phyloP scores from a whole-genome alignment of 2,113 vertebrate species.

The Diglossa brunneiventris region DNA sequence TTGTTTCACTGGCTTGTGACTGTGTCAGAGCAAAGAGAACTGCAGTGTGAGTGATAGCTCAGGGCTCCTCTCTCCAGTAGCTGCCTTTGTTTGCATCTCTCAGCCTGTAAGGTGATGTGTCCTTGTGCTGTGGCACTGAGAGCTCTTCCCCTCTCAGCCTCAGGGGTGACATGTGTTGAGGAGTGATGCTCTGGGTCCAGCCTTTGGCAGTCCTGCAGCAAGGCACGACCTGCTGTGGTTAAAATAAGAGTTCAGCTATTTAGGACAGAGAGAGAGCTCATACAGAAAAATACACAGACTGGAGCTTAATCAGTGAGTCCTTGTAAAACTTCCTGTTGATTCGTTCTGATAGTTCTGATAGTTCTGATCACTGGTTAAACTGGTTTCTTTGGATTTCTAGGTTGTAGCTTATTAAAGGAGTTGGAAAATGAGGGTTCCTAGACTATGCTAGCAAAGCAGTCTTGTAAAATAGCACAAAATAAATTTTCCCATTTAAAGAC shows the following conservation, averaged over 20 bases:
- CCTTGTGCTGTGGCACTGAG: neutral
- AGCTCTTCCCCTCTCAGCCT: neutral
- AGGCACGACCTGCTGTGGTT: neutral
- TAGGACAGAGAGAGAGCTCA: neutral
- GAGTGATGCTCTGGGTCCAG: rapidly evolving
- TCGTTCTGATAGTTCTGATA: too few relatives aligned
- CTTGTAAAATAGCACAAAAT: neutral
- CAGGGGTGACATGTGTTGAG: rapidly evolving
- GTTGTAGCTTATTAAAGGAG: neutral
- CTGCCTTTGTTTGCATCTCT: neutral
- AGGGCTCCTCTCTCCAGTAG: neutral
- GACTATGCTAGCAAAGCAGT: neutral
- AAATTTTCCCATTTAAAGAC: neutral
- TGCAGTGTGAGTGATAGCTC: neutral
- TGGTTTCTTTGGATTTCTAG: neutral
- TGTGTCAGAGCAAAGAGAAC: neutral
- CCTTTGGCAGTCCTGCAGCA: neutral
- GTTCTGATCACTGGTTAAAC: neutral
- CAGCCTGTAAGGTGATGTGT: neutral
- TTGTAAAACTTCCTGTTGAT: neutral
- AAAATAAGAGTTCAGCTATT: neutral
- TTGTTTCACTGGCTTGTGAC: neutral
- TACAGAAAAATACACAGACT: neutral
- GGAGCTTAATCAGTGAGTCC: neutral
- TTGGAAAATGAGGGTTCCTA: neutral